Evolutionary conservation across 2,113 vertebrate genomes (phyloP), one percentile per base, ranked within the genome.

Genomic region (Thomomys bottae): DNA sequence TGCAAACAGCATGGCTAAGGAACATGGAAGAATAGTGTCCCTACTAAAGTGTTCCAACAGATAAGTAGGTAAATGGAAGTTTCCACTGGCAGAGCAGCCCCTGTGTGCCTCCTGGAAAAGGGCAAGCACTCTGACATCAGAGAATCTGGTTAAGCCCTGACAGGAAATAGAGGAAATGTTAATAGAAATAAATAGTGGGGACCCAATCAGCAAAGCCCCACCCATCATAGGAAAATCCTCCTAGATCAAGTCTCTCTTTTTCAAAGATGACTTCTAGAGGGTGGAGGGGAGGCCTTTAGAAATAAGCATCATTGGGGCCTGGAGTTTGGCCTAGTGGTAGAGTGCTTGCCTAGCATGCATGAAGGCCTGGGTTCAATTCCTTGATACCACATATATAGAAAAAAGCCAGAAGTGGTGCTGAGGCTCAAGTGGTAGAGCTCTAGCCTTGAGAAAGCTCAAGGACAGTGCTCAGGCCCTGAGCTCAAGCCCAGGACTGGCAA

Each of bases 11-110:
- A 1, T 40, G 32, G 11, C 70, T 8, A 40, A 32, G 40, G 78
- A 36, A 18, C 23, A 2, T 0, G 6, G 78, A 54, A 64, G 49
- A 40, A 42, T n/a, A 32, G 49, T 38, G 0, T 30, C 70, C 20
- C 2, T 23, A 3, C 45, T 8, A 1, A 14, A 5, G 2, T 11
- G n/a, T n/a, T 54, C 64, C 8, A 1, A 23, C 7, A 2, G 34
- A 9, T 1, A 2, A 18, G 23, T 0, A 2, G 34, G 6, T 1
- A 2, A 18, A 18, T 0, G 40, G 17, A 21, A n/a, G 23, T 66
- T 34, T 67, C 63, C 30, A 54, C 49, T 45, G 36, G 14, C 1
- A 12, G 10, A 9, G 45, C 17, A 34, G 15, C 4, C 2, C 0
- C 73, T 1, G 2, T 1, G 7, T 15, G 42, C 36, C 12, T 54